Conservation (phyloP, 2,888 invertebrate species). For the Polyommatus icarus region DNA sequence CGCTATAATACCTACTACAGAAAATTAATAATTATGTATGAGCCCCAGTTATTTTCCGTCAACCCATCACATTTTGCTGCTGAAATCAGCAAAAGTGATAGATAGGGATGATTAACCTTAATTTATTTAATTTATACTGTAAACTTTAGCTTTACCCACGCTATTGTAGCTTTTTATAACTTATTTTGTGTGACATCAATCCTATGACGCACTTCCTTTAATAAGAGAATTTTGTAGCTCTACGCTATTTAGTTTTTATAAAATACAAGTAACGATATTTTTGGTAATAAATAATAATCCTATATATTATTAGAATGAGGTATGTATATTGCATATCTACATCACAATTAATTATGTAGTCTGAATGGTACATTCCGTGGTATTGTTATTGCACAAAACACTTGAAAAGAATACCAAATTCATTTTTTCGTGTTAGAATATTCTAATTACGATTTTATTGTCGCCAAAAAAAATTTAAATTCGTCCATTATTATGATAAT, state of each 20-base stretch:
- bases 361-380: not conserved
- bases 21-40: too few species aligned
- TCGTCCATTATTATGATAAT: not conserved
- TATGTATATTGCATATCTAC: not conserved
- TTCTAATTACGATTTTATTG: not conserved
- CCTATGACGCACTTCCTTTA: not conserved
- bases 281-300: not conserved
- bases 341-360: not conserved
- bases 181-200: not conserved
- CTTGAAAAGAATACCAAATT: conserved; percentile 6
- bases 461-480: not conserved
- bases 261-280: not conserved
- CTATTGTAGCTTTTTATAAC: too few species aligned
- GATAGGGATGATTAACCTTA: too few species aligned
- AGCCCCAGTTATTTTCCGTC: too few species aligned
- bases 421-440: not conserved
- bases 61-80: too few species aligned
- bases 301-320: not conserved
- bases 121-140: not conserved
- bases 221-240: not conserved
- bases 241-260: not conserved
- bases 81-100: too few species aligned
- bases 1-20: too few species aligned
- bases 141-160: too few species aligned
- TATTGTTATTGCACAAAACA: not conserved